phyloP scores from a whole-genome alignment of 2,797 vertebrate genomes.

The Pachyuromys duprasi region DNA sequence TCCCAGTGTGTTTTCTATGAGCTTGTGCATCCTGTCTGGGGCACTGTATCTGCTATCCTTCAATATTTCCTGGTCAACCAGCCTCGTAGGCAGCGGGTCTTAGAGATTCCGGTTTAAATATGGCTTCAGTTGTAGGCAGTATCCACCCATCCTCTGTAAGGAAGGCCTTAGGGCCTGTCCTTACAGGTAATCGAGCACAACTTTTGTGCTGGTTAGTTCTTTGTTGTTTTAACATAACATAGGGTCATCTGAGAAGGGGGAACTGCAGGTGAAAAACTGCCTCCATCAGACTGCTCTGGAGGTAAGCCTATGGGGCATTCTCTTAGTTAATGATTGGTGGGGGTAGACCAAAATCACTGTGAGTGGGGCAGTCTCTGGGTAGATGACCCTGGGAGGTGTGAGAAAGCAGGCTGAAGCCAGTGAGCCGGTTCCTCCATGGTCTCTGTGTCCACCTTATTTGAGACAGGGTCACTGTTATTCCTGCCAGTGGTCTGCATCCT shows the following conservation, averaged over 20 bases:
- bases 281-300: neutral
- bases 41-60: neutral
- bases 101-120: neutral
- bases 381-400: no score
- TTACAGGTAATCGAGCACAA: neutral
- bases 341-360: no score
- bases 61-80: neutral
- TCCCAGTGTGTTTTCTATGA: neutral
- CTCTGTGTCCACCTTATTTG: neutral
- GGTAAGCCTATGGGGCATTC: neutral
- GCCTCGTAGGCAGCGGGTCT: neutral
- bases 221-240: neutral
- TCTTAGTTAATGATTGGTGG: neutral
- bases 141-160: neutral
- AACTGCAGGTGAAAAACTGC: neutral
- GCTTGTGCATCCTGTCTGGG: neutral
- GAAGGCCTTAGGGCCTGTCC: neutral
- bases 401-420: neutral
- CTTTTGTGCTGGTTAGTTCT: neutral
- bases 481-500: neutral
- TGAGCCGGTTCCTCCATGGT: neutral
- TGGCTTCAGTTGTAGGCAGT: neutral
- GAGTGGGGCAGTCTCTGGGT: neutral
- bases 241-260: neutral
- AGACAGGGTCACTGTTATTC: neutral